These are phyloP conservation scores for Orycteropus afer DNA, from an alignment of 2,113 vertebrate species.

Conservation along the genomic window DNA sequence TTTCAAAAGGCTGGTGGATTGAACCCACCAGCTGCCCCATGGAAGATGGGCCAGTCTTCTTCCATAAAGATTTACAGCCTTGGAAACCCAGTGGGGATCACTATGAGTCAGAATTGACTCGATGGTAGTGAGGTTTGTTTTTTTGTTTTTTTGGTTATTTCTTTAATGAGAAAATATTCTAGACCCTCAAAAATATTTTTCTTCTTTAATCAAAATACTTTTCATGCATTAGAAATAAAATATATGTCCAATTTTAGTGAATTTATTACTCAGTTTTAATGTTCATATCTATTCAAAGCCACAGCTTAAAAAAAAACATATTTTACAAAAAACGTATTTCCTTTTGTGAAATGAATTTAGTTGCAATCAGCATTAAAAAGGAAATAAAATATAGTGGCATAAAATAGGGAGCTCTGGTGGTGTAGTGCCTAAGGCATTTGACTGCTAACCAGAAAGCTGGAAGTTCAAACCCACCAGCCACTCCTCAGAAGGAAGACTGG, in stretches of 20 bases:
- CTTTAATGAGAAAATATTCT: neutral
- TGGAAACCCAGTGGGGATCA: too few relatives aligned
- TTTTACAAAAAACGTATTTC: neutral
- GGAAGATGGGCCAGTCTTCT: too few relatives aligned
- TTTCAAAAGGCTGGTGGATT: too few relatives aligned
- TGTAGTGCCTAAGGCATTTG: too few relatives aligned
- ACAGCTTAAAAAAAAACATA: neutral
- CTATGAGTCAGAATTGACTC: too few relatives aligned
- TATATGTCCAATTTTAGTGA: neutral
- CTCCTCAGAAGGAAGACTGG: too few relatives aligned
- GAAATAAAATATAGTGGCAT: neutral
- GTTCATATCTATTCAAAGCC: neutral
- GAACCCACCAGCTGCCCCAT: too few relatives aligned
- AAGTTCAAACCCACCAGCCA: too few relatives aligned
- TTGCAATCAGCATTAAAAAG: neutral
- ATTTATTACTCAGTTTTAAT: neutral
- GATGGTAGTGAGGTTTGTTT: too few relatives aligned
- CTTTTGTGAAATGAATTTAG: neutral
- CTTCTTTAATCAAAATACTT: conserved; percentile 31
- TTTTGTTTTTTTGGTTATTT: neutral
- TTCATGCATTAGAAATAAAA: conserved; percentile 34
- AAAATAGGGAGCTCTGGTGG: too few relatives aligned
- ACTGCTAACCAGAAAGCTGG: too few relatives aligned
- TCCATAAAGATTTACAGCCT: too few relatives aligned
- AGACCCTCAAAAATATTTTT: neutral